phyloP scores from a whole-genome alignment of 2,797 vertebrate genomes.

The Pempheris klunzingeri region DNA sequence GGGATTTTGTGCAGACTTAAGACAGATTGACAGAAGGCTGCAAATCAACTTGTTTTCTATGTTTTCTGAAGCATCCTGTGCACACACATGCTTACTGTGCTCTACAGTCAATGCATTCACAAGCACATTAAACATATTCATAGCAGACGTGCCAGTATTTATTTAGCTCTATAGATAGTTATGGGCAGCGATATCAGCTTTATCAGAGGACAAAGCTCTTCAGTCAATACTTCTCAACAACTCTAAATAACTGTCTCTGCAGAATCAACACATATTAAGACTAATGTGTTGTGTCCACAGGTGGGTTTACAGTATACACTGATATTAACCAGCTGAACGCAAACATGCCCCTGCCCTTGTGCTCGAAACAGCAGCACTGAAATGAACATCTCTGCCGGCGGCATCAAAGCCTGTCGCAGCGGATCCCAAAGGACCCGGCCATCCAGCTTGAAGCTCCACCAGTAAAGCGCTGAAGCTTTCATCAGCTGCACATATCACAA shows the following conservation, averaged over 20 bases:
- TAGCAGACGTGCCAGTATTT: neutral
- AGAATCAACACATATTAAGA: slow-evolving; percentile 14
- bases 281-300: slow-evolving; percentile 26
- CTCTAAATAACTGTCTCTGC: neutral
- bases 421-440: slow-evolving; percentile 58
- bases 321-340: slow-evolving; percentile 27
- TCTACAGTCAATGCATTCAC: neutral
- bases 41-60: slow-evolving; percentile 49
- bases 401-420: slow-evolving; percentile 71
- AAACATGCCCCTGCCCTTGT: slow-evolving; percentile 11
- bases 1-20: slow-evolving; percentile 47
- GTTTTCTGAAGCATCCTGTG: slow-evolving; percentile 32
- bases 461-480: slow-evolving; percentile 60
- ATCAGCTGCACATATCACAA: slow-evolving; percentile 64
- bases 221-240: slow-evolving; percentile 1
- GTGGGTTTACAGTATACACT: neutral
- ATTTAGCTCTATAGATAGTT: neutral
- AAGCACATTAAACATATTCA: slow-evolving; percentile 25
- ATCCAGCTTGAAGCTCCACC: slow-evolving; percentile 70
- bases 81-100: slow-evolving; percentile 4
- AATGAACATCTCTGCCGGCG: slow-evolving; percentile 64
- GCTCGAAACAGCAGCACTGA: slow-evolving; percentile 39
- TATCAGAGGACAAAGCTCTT: neutral
- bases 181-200: neutral
- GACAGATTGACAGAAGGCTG: slow-evolving; percentile 58